Percentiles rank a stretch among this genome's conserved stretches.
Conservation (phyloP, 1,140 invertebrate genomes). For the Vanessa atalanta region DNA sequence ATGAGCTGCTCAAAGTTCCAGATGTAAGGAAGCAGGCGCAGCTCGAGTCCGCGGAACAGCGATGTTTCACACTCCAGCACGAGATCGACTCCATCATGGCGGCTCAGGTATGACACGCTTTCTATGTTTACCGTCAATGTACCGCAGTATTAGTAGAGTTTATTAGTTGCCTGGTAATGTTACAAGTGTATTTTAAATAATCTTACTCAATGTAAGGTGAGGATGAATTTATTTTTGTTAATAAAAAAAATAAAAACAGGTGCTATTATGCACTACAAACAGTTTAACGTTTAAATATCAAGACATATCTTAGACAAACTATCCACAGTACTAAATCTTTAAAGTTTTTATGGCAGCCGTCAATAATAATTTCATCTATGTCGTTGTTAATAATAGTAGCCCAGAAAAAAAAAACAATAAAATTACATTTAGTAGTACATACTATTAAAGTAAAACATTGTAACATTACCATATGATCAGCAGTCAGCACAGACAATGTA, state of each 20-base stretch:
- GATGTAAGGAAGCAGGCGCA: slow-evolving; percentile 68
- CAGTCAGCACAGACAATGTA: slow-evolving; percentile 6
- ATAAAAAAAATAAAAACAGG: too few species aligned
- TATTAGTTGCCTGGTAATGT: not conserved
- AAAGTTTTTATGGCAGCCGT: too few species aligned
- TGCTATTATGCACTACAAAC: too few species aligned
- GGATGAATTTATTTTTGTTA: too few species aligned
- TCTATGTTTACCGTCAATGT: not conserved
- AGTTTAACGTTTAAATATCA: too few species aligned
- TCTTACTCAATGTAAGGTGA: too few species aligned
- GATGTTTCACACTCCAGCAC: slow-evolving; percentile 64
- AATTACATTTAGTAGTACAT: too few species aligned
- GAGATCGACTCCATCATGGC: slow-evolving; percentile 67
- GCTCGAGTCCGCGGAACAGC: slow-evolving; percentile 65
- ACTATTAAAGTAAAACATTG: too few species aligned
- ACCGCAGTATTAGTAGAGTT: not conserved
- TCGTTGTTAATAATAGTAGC: not conserved
- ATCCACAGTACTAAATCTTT: too few species aligned
- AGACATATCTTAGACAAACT: too few species aligned
- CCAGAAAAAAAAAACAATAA: too few species aligned
- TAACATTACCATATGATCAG: not conserved
- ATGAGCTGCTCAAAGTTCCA: slow-evolving; percentile 69
- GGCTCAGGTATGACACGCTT: slow-evolving; percentile 49
- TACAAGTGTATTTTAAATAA: not conserved
- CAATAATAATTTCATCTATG: too few species aligned